Evolutionary conservation across 2,888 invertebrate genomes (phyloP).

Genomic region (Spilosoma lubricipeda): DNA sequence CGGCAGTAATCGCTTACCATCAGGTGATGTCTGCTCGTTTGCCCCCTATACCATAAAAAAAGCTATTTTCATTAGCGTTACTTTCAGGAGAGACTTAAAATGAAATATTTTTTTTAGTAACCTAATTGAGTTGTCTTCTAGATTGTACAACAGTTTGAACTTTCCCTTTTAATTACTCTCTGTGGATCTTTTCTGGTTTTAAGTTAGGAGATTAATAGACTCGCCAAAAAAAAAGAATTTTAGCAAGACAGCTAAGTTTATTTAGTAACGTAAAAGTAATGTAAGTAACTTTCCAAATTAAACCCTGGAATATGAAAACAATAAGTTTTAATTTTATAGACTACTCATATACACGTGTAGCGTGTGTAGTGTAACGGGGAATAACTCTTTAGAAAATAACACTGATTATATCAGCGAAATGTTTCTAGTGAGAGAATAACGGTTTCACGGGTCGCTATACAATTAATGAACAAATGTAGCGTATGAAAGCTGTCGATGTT

Average conservation of each 20-base stretch:
- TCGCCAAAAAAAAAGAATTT: background rate
- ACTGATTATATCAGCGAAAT: background rate
- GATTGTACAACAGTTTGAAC: too few relatives aligned
- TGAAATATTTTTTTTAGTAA: too few relatives aligned
- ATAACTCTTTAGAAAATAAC: background rate
- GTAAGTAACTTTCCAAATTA: background rate
- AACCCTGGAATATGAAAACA: background rate
- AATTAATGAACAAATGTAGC: constrained; percentile 11
- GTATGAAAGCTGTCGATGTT: constrained; percentile 13
- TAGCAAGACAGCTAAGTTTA: background rate
- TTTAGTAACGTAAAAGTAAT: too few relatives aligned
- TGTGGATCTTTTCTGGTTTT: too few relatives aligned
- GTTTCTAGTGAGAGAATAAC: background rate
- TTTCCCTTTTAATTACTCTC: too few relatives aligned
- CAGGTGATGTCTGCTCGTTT: too few relatives aligned
- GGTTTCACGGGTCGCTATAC: constrained; percentile 6
- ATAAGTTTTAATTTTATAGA: background rate
- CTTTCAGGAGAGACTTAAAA: too few relatives aligned
- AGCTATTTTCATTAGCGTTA: too few relatives aligned
- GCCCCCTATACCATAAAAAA: too few relatives aligned
- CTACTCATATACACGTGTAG: background rate
- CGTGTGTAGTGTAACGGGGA: background rate
- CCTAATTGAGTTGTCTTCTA: too few relatives aligned
- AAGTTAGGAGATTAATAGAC: too few relatives aligned
- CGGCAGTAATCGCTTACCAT: too few relatives aligned